Conservation (phyloP, 2,113 vertebrate species). For the Aegotheles bennettii region DNA sequence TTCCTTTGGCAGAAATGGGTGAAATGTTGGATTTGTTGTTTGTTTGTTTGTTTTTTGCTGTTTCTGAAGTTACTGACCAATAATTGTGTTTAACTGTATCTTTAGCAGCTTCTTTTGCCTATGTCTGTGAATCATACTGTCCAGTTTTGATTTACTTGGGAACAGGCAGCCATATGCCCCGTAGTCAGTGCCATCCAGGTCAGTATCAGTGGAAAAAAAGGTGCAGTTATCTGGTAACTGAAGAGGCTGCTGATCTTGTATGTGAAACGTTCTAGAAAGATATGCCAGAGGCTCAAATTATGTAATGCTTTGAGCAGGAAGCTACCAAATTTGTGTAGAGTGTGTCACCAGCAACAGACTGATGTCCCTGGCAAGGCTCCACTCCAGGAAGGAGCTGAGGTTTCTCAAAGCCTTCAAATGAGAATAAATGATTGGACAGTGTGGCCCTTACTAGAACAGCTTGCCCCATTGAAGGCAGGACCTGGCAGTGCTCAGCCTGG, state of each 20-base stretch:
- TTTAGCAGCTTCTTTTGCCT: not conserved
- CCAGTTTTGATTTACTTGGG: not conserved
- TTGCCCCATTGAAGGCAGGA: not conserved
- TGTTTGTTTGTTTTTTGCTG: not conserved
- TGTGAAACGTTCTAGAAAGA: constrained; percentile 5
- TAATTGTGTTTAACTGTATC: not conserved
- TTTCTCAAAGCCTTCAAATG: not conserved
- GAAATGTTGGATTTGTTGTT: not conserved
- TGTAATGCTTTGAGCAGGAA: constrained; percentile 49
- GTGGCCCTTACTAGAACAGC: not conserved
- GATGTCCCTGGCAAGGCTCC: constrained; percentile 47
- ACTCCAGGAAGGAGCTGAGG: constrained; percentile 45
- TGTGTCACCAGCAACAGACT: constrained; percentile 35
- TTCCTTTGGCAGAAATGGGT: not conserved
- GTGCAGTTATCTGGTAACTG: not conserved
- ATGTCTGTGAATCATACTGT: not conserved
- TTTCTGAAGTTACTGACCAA: not conserved
- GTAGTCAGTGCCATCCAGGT: not conserved
- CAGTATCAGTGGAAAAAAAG: not conserved
- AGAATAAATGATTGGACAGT: not conserved
- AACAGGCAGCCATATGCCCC: not conserved
- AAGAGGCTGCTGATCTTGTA: not conserved
- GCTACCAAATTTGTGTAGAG: not conserved
- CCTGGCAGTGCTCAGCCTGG: not conserved
- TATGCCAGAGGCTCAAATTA: constrained; percentile 24